Base-by-base conservation (phyloP, 2,797 vertebrate species). In the Parauchenoglanis ngamensis region DNA sequence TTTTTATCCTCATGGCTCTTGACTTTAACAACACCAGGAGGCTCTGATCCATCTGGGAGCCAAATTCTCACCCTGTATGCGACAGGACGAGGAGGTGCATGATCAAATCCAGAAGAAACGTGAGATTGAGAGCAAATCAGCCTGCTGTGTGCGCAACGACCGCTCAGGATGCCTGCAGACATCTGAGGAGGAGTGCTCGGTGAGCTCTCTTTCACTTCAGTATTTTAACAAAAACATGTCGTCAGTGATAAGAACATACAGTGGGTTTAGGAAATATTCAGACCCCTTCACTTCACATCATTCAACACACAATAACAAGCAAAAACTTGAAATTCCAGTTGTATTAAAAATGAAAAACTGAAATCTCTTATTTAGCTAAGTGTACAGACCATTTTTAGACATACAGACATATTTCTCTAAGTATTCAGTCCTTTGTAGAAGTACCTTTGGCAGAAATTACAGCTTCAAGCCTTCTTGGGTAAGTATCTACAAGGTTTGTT, bases 61-160 rank as follows among this genome's bases (percentile, higher is more conserved):
- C 89, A 99, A 99, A 94, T 99, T 99, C 92, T 98, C 98, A 0
- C 98, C 98, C 0, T 99, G 98, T 93, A 99, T 99, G 98, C 96
- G 97, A 86, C 97, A 97, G 93, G 98, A 99, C 90, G 91, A 96
- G 49, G 97, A 99, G 92, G 98, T 99, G 82, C 96, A 98, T 90
- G 95, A 94, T 78, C 95, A 98, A 92, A 98, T 99, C 87, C 95
- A 94, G 0, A 94, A 96, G 61, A 97, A 97, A 84, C 93, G 95
- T 0, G 95, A 94, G 6, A 94, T 91, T 4, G 98, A 99, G 93
- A 95, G 96, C 75, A 95, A 97, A 89, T 99, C 98, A 0, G 98
- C 97, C 82, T 99, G 98, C 95, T 99, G 98, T 0, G 98, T 99
- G 90, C 97, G 98, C 86, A 99, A 99, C 0, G 98, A 99, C 92